Evolutionary conservation across 2,888 invertebrate species (phyloP).

Genomic region (Drosophila mimetica): DNA sequence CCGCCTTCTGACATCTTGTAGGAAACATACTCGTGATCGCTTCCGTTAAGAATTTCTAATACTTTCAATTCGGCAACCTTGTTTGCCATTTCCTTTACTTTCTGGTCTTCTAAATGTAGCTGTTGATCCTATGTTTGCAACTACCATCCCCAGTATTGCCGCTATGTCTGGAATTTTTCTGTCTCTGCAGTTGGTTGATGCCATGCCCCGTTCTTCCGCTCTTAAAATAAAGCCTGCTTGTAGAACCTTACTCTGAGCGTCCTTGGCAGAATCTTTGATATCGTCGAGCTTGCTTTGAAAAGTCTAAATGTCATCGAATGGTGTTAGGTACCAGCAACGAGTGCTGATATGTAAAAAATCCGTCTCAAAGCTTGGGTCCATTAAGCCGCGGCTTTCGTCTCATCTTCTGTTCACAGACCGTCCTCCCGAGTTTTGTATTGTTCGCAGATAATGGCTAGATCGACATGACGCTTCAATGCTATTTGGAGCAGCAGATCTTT

Average conservation of each 20-base stretch:
- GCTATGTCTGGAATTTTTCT: background rate
- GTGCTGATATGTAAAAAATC: background rate
- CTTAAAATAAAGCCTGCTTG: background rate
- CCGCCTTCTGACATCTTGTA: too few species aligned
- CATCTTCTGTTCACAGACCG: background rate
- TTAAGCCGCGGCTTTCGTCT: background rate
- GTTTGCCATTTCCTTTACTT: too few species aligned
- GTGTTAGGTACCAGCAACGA: background rate
- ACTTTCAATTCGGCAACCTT: too few species aligned
- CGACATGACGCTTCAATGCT: background rate
- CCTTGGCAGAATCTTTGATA: background rate
- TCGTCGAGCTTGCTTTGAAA: background rate
- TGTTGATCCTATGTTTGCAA: background rate
- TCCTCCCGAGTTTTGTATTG: background rate
- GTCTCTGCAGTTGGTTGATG: background rate
- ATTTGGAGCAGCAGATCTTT: background rate
- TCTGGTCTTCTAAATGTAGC: too few species aligned
- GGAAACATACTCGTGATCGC: too few species aligned
- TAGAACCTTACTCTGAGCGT: background rate
- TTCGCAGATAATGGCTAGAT: background rate
- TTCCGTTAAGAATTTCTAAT: too few species aligned
- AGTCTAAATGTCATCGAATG: background rate
- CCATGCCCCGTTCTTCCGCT: background rate
- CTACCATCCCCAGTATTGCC: background rate
- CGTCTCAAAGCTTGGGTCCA: background rate